Evolutionary conservation across 1,140 invertebrate species (phyloP).

Genomic region (Cotesia glomerata): DNA sequence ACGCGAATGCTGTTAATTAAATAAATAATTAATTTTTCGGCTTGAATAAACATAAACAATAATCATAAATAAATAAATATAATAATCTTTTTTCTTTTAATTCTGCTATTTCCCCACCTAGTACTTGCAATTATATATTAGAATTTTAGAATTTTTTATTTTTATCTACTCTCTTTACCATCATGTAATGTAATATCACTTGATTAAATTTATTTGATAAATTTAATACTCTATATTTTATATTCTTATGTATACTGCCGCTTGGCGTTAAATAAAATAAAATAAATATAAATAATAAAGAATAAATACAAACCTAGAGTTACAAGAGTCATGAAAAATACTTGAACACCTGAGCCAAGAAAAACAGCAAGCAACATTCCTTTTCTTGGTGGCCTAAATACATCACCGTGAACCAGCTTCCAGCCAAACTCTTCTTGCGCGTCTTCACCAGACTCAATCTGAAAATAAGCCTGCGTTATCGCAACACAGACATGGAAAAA

Average conservation of each 20-base stretch:
- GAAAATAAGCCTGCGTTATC: conserved; percentile 57
- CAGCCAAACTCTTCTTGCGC: conserved; percentile 99
- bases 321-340: conserved; percentile 74
- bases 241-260: too few species aligned
- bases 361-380: conserved; percentile 96
- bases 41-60: background rate
- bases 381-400: conserved; percentile 93
- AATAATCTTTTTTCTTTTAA: too few species aligned
- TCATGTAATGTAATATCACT: too few species aligned
- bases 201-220: too few species aligned
- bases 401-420: conserved; percentile 97
- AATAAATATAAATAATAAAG: background rate
- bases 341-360: conserved; percentile 93
- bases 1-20: conserved; percentile 83
- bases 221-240: too few species aligned
- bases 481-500: conserved; percentile 48
- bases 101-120: too few species aligned
- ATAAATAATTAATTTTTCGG: conserved; percentile 22
- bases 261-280: background rate
- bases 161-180: background rate
- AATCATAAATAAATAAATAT: too few species aligned
- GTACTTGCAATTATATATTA: too few species aligned
- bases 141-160: background rate
- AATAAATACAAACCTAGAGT: conserved; percentile 62
- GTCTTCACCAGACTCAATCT: conserved; percentile 95